Conservation (phyloP, 2,888 invertebrate genomes). For the Tethea ocularis region DNA sequence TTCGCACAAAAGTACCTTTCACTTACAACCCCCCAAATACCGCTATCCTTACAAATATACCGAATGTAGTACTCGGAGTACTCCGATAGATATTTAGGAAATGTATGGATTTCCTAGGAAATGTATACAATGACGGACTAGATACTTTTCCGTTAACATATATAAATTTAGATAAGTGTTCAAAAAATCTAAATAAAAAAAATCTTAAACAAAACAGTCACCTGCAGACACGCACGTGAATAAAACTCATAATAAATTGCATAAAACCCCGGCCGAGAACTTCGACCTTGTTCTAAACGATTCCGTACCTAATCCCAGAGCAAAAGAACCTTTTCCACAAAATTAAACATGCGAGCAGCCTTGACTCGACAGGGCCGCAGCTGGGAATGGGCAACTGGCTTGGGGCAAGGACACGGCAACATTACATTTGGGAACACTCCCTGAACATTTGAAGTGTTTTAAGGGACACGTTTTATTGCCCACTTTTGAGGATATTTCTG, state of each 20-base stretch:
- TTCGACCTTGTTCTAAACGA: neutral
- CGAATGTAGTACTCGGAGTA: too few relatives aligned
- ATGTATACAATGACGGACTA: too few relatives aligned
- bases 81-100: too few relatives aligned
- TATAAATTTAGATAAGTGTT: too few relatives aligned
- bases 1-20: too few relatives aligned
- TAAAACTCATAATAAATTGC: constrained; percentile 14
- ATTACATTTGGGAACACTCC: constrained; percentile 4
- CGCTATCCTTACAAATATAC: too few relatives aligned
- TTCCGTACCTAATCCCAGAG: neutral
- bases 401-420: constrained; percentile 3
- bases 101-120: too few relatives aligned
- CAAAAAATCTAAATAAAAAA: neutral
- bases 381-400: neutral
- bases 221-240: neutral
- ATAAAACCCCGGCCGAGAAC: neutral
- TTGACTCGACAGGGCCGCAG: constrained; percentile 18
- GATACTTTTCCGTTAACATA: too few relatives aligned
- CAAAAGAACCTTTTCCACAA: constrained; percentile 27
- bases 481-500: neutral
- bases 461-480: constrained; percentile 4
- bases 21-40: too few relatives aligned
- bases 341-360: constrained; percentile 27
- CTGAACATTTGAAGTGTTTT: constrained; percentile 1
- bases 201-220: neutral